A percentile compares a stretch with the other conserved stretches of the same genome.
phyloP scores from a whole-genome alignment of 2,797 vertebrate genomes.

The Chromobotia macracanthus region DNA sequence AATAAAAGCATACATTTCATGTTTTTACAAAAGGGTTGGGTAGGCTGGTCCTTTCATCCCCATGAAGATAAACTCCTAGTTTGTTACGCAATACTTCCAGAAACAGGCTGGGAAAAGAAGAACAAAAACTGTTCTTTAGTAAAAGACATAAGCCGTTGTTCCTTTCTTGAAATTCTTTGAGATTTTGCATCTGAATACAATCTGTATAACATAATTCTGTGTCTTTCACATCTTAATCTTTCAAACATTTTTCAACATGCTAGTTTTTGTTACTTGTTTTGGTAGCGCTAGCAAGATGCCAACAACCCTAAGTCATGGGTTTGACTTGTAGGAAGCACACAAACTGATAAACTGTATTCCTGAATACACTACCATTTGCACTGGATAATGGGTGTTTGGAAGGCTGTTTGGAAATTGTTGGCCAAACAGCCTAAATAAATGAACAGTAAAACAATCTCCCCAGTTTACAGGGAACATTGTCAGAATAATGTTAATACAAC shows the following conservation, averaged over 20 bases:
- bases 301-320: not conserved
- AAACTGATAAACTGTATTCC: not conserved
- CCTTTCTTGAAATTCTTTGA: not conserved
- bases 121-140: constrained; percentile 30
- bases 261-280: not conserved
- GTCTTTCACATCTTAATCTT: not conserved
- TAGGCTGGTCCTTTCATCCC: constrained; percentile 27
- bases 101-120: constrained; percentile 76
- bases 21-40: constrained; percentile 43
- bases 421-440: not conserved
- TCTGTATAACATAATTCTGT: not conserved
- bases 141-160: not conserved
- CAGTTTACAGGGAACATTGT: no score
- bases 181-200: not conserved
- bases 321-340: not conserved
- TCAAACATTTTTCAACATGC: not conserved
- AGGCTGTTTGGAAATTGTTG: no score
- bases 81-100: constrained; percentile 86
- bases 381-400: no score
- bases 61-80: constrained; percentile 61
- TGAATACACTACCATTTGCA: not conserved
- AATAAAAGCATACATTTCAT: constrained; percentile 51
- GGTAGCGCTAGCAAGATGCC: no score
- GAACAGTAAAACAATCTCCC: not conserved
- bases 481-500: no score